Evolutionary conservation across 2,888 invertebrate species (phyloP), one percentile per base, ranked within the genome.

Genomic region (Drosophila melanosoma): DNA sequence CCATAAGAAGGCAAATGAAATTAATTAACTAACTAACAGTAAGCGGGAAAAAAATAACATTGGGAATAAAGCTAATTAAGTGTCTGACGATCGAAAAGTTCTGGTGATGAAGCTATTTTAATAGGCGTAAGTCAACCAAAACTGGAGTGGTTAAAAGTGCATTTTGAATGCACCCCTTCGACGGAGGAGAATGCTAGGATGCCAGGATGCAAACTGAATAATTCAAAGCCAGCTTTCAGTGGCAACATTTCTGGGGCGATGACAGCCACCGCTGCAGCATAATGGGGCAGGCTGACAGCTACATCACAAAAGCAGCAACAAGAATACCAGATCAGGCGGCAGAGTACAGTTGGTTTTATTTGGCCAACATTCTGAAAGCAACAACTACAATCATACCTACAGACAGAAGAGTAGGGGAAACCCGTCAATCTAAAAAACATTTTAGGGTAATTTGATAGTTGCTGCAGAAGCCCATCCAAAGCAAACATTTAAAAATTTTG

Each of bases 1-100:
- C 80, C 74, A 79, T 33, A 56, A 69, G 74, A 70, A 48, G 62
- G 52, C 67, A 74, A 82, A 82, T 74, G 10, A 69, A 68, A 79
- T 82, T 76, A 72, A 82, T 82, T 82, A 79, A 71, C 66, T 40
- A 42, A 35, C 60, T n/a, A 10, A 32, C 67, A 69, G 40, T 49
- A 69, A 71, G 57, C 15, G 51, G 26, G n/a, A 32, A 26, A 15
- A 53, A 63, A 72, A 56, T n/a, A 32, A 17, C 26, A 40, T 38
- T 35, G 15, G 20, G 11, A 6, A 11, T 5, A 6, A 36, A 29
- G 26, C 29, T 26, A 38, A 57, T 64, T n/a, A 33, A 57, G 8
- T 38, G 48, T 29, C 15, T 56, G 45, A 15, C 38, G 40, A 71
- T 64, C 59, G 40, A 56, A 54, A 59, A 42, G 23, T 36, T 32